Conservation (phyloP, 2,888 invertebrate species). For the Rhorus exstirpatorius region DNA sequence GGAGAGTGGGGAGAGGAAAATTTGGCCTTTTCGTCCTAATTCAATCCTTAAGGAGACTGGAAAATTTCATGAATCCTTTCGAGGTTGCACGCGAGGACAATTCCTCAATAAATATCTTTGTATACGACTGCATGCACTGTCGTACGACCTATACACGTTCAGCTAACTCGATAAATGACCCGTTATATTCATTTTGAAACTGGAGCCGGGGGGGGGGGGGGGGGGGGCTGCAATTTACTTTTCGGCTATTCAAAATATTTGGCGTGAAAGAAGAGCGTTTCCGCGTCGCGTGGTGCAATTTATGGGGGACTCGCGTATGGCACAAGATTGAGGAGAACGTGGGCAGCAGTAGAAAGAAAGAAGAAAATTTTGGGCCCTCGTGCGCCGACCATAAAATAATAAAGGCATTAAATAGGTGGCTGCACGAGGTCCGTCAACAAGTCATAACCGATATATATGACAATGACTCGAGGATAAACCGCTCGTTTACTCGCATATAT, state of each 20-base stretch:
- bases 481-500: neutral
- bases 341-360: neutral
- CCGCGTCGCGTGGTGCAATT: constrained; percentile 66
- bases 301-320: constrained; percentile 51
- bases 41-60: too few species aligned
- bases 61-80: constrained; percentile 43
- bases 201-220: neutral
- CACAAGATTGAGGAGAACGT: constrained; percentile 13
- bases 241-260: constrained; percentile 12
- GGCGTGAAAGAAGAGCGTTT: constrained; percentile 53
- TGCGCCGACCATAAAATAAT: constrained; percentile 79
- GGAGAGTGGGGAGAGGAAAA: too few species aligned
- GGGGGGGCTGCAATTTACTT: constrained; percentile 22
- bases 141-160: constrained; percentile 43
- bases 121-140: constrained; percentile 7
- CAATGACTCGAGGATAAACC: neutral
- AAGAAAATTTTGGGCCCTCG: constrained; percentile 56
- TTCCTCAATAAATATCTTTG: neutral
- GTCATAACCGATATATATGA: constrained; percentile 77
- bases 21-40: too few species aligned
- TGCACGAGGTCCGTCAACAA: constrained; percentile 81
- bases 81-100: neutral
- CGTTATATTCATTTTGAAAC: constrained; percentile 16
- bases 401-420: constrained; percentile 80
- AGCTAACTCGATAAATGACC: constrained; percentile 9